Base-by-base conservation (phyloP, 2,888 invertebrate species). In the Mayetiola destructor region DNA sequence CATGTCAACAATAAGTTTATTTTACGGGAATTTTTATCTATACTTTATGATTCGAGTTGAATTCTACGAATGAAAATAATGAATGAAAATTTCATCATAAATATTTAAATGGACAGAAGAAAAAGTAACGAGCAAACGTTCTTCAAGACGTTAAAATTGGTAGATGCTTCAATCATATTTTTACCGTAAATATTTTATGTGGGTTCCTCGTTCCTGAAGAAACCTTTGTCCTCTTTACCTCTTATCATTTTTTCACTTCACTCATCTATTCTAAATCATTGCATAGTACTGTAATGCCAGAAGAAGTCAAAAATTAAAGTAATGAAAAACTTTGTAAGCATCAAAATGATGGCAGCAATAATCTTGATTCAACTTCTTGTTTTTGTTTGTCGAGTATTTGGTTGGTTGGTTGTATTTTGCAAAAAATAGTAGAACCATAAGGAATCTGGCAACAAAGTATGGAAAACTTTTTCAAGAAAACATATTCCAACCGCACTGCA, bases 181-280 rank as follows among this genome's bases (percentile, higher is more conserved):
- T 48, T 48, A n/a, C n/a, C 9, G 48, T 48, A n/a, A 48, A 48
- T 48, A 48, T 48, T 48, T 48, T n/a, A 48, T 48, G 48, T 16
- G 27, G 27, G n/a, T 42, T 27, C 5, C 16, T 37, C 14, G 5
- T 14, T 10, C n/a, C n/a, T 5, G 3, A 14, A 4, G 37, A 37
- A 37, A 16, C n/a, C 14, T 16, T n/a, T n/a, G n/a, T n/a, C n/a
- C 3, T 18, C 18, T 39, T 39, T 36, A 16, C 36, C 36, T 12
- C 6, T 36, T 36, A n/a, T 36, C 16, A 12, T 36, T 14, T n/a
- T 36, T 18, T 39, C 39, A 39, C 9, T 48, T 48, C 27, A 27
- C 48, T 27, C 16, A 48, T 27, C 18, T n/a, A 27, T 23, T 48
- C 5, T 12, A 6, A 6, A 36, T 12, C 16, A 39, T 12, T 3